Evolutionary conservation across 2,113 vertebrate species (phyloP).

Genomic region (Coturnix japonica): DNA sequence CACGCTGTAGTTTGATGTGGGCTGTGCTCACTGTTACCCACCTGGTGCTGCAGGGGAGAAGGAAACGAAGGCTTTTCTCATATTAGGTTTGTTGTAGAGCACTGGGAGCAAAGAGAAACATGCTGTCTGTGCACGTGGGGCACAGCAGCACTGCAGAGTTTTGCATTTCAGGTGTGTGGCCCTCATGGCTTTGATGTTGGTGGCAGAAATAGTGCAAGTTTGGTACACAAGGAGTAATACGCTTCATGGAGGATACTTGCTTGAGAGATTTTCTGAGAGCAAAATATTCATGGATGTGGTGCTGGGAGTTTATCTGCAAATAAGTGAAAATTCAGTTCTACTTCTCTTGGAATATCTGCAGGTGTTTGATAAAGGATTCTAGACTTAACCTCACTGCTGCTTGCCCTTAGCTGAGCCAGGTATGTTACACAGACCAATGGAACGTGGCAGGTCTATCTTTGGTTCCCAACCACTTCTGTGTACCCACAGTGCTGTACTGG

Average conservation of each 20-base stretch:
- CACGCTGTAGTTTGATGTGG: neutral
- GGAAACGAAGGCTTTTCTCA: neutral
- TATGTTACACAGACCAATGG: neutral
- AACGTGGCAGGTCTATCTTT: accelerated
- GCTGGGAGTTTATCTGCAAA: neutral
- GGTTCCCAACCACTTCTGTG: neutral
- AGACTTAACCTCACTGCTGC: neutral
- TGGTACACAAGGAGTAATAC: neutral
- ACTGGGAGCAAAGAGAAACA: neutral
- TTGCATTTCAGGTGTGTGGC: accelerated
- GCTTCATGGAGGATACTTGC: neutral
- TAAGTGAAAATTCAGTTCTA: neutral
- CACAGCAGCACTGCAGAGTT: neutral
- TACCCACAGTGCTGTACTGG: neutral
- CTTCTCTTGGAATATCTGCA: neutral
- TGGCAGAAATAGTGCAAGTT: neutral
- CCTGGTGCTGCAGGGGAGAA: neutral
- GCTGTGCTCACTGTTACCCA: neutral
- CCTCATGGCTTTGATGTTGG: neutral
- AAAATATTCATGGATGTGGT: neutral
- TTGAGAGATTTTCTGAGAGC: neutral
- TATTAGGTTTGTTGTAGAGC: neutral
- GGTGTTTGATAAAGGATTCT: neutral
- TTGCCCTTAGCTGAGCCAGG: neutral
- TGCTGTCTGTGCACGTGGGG: no score